These are phyloP conservation scores for Cyclargus thomasi DNA, from an alignment of 1,140 invertebrate genomes.

Conservation along the genomic window DNA sequence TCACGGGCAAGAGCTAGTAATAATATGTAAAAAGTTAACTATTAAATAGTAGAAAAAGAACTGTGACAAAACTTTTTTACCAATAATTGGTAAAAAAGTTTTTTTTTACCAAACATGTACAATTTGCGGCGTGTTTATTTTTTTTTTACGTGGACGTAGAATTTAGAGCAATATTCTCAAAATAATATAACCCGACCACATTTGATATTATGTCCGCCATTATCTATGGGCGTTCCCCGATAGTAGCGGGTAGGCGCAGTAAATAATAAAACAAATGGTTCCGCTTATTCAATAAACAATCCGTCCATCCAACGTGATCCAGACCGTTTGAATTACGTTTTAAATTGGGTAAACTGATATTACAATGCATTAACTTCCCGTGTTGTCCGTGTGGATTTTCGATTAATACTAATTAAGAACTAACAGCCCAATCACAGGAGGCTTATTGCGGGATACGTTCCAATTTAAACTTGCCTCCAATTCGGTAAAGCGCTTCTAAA, in stretches of 20 bases:
- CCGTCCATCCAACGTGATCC: not conserved
- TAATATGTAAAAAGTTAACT: too few relatives aligned
- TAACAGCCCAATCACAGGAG: slow-evolving; percentile 71
- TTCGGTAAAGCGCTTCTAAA: slow-evolving; percentile 60
- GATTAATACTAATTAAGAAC: slow-evolving; percentile 74
- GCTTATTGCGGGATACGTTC: slow-evolving; percentile 73
- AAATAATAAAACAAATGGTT: not conserved
- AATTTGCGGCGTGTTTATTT: too few relatives aligned
- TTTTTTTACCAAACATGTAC: too few relatives aligned
- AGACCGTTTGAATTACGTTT: slow-evolving; percentile 23
- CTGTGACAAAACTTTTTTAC: too few relatives aligned
- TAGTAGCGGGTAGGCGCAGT: not conserved
- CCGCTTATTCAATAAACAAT: not conserved
- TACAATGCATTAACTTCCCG: slow-evolving; percentile 43
- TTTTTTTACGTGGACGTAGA: too few relatives aligned
- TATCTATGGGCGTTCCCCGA: not conserved
- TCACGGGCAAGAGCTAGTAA: too few relatives aligned
- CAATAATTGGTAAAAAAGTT: too few relatives aligned
- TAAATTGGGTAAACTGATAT: slow-evolving; percentile 42
- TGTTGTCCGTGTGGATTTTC: slow-evolving; percentile 49
- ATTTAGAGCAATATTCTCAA: too few relatives aligned
- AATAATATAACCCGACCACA: not conserved
- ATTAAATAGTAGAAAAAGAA: too few relatives aligned
- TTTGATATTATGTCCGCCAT: not conserved
- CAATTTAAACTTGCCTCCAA: slow-evolving; percentile 74